Conservation (phyloP, 2,797 vertebrate species). For the Crocodylus rhombifer region DNA sequence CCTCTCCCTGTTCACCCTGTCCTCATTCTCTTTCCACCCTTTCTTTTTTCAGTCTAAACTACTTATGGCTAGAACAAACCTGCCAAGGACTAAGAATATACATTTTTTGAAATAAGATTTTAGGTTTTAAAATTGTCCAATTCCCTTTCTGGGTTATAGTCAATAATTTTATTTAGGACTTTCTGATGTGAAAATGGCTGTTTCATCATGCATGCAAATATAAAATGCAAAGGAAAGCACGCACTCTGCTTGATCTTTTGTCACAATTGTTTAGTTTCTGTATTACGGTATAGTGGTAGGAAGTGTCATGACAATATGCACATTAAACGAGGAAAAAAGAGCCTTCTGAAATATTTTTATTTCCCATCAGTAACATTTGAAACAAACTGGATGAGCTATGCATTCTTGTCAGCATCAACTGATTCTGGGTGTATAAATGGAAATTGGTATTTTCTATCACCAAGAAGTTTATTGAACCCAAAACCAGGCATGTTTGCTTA, state of each 20-base stretch:
- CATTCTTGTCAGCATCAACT: background rate
- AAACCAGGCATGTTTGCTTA: background rate
- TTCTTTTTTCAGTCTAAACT: background rate
- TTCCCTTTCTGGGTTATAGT: background rate
- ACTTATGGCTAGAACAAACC: background rate
- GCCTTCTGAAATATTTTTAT: background rate
- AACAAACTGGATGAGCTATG: background rate
- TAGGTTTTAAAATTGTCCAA: background rate
- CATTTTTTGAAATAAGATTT: background rate
- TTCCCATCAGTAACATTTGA: background rate
- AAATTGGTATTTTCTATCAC: background rate
- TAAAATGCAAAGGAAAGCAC: background rate
- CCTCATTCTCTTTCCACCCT: too few species aligned
- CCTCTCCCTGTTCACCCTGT: too few species aligned
- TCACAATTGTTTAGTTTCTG: background rate
- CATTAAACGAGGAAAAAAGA: background rate
- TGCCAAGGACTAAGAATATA: background rate
- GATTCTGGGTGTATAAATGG: background rate
- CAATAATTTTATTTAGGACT: background rate
- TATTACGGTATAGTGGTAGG: background rate
- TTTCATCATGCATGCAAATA: background rate
- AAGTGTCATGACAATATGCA: background rate
- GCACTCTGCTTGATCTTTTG: background rate
- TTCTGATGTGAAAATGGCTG: background rate
- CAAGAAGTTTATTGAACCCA: background rate